These are phyloP conservation scores for Tychaedon coryphoeus DNA, from an alignment of 2,113 vertebrate species.

Conservation along the genomic window DNA sequence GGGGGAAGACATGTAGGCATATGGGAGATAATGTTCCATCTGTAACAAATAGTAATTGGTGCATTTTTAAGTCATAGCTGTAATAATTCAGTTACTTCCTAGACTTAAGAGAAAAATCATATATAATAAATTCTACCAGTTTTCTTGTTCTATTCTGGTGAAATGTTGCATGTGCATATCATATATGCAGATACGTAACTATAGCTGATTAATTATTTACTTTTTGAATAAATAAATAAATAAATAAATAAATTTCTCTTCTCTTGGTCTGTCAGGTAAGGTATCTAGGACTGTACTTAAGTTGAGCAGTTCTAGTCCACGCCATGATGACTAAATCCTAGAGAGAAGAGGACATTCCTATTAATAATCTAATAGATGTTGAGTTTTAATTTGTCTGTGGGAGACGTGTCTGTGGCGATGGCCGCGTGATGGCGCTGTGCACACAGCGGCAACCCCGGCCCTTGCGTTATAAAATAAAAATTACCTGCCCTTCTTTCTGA, in stretches of 20 bases:
- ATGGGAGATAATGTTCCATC: conserved; percentile 30
- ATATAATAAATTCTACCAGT: not conserved
- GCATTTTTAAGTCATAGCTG: not conserved
- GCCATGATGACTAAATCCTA: conserved; percentile 43
- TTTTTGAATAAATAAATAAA: not conserved
- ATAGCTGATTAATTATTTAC: not conserved
- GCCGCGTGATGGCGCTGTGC: conserved; percentile 98
- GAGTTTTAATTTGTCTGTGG: conserved; percentile 60
- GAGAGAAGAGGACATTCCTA: conserved; percentile 65
- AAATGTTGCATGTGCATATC: not conserved
- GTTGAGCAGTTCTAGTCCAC: not conserved
- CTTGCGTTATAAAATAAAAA: conserved; percentile 74
- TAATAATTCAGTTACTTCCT: conserved; percentile 42
- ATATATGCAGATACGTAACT: not conserved
- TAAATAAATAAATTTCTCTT: not conserved
- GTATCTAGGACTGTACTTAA: not conserved
- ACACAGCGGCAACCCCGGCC: conserved; percentile 81
- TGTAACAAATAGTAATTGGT: conserved; percentile 45
- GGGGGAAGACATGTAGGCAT: conserved; percentile 30
- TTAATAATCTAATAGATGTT: conserved; percentile 73
- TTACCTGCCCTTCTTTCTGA: conserved; percentile 76
- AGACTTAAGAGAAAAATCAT: conserved; percentile 20
- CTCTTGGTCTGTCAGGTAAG: not conserved
- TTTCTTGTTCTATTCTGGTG: conserved; percentile 15
- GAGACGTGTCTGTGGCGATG: conserved; percentile 6